Evolutionary conservation across 2,888 invertebrate species (phyloP).

Genomic region (Ophraella communa): DNA sequence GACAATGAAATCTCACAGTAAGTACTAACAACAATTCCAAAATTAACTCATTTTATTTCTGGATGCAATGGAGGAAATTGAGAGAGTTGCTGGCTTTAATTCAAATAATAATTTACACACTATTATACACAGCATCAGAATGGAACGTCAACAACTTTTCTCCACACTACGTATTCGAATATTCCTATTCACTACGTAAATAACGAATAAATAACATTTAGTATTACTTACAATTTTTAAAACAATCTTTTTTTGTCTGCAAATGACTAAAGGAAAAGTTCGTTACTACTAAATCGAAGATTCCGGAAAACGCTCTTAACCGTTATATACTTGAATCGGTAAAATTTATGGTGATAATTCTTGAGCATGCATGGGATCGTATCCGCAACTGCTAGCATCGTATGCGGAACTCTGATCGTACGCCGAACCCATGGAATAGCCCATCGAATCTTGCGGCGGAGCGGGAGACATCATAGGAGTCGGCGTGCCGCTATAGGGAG

Average conservation of each 20-base stretch:
- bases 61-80: too few relatives aligned
- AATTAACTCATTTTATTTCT: too few relatives aligned
- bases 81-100: too few relatives aligned
- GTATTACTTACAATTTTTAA: neutral
- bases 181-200: neutral
- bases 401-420: constrained; percentile 89
- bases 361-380: constrained; percentile 89
- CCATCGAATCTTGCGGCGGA: constrained; percentile 90
- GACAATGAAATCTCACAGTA: too few relatives aligned
- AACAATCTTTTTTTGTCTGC: neutral
- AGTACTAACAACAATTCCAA: too few relatives aligned
- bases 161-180: neutral
- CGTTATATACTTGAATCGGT: neutral
- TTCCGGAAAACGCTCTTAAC: constrained; percentile 3
- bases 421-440: constrained; percentile 91
- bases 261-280: neutral
- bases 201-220: neutral
- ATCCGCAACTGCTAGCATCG: constrained; percentile 89
- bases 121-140: too few relatives aligned
- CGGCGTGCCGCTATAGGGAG: constrained; percentile 81
- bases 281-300: neutral
- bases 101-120: too few relatives aligned
- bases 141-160: neutral
- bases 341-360: constrained; percentile 69
- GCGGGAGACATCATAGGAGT: constrained; percentile 96